Evolutionary conservation across 2,797 vertebrate species (phyloP), one percentile per base, ranked within the genome.

Genomic region (Dermochelys coriacea): DNA sequence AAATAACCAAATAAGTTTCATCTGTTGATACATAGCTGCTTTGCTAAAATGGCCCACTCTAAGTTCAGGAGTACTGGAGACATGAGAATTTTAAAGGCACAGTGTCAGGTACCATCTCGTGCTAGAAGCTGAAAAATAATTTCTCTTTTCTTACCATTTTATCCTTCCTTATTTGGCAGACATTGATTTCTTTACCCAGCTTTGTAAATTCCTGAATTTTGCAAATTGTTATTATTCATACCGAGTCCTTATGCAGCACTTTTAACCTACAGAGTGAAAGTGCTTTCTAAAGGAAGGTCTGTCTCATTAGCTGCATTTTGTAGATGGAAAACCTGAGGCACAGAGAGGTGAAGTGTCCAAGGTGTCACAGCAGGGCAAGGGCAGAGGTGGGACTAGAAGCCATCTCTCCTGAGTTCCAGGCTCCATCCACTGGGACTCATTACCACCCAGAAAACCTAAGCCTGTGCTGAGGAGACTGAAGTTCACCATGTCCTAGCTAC

Each of bases 31-130:
- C 92, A 55, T 86, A 93, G 50, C 91, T 93, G 87, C 90, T 96
- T 94, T 89, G 84, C 95, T 93, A 93, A 97, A 97, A 96, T 80
- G 85, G 95, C 74, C 86, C 82, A 50, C 87, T 97, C 96, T 92
- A 92, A 87, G 92, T 91, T 74, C 95, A 91, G 94, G 83, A 61
- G 81, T 86, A 93, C 41, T 93, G 79, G 87, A 87, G 89, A 96
- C 64, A 64, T 25, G 47, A 84, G 37, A 87, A 45, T 93, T 47
- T 89, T 87, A 94, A 84, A 89, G 68, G 85, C 75, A 71, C 74
- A n/a, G 78, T 64, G 84, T 93, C 95, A 93, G 0, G 51, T 91
- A 87, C 80, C 80, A 88, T 86, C 88, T 84, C 89, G 15, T 54
- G 61, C 80, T 94, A 93, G 94, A 75, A 55, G 74, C 84, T 93